Base-by-base conservation (phyloP, 2,797 vertebrate genomes). In the Spea hammondii region DNA sequence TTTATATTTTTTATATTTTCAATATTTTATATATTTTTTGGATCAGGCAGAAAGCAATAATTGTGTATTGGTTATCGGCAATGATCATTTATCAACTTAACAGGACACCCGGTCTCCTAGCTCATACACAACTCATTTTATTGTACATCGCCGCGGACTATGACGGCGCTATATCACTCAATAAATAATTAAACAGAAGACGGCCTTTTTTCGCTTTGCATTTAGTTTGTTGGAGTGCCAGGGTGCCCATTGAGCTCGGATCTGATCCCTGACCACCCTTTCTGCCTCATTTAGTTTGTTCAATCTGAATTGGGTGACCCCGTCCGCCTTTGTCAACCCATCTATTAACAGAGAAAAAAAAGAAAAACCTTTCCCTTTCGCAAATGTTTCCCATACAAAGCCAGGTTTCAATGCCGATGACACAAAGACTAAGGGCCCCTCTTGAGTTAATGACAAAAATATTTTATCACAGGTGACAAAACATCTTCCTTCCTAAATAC, bases 401-500 rank as follows among this genome's bases (percentile, higher is more conserved):
- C 14, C 51, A 77, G 64, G 48, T 77, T 70, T 77, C 54, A 50
- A 11, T 66, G 53, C 8, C 54, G 44, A 32, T 32, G 44, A 7
- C 55, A 77, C 74, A 77, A 77, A 81, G 55, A 75, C 72, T n/a
- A 44, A 55, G 49, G 65, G 55, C 75, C 71, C 74, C 74, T 82
- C 79, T 82, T 82, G 79, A 82, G 74, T 82, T 82, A 82, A 82
- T 76, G 69, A 81, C 49, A 66, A 70, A 73, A 82, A 77, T 75
- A 82, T 82, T 82, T 77, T 73, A 65, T 53, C 70, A 82, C 74
- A 77, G 79, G 79, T 82, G 74, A 82, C 79, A 82, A 72, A 81
- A 82, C 75, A 82, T 77, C 69, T 82, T 73, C 64, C 72, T 77
- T 70, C 13, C 32, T 77, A 77, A 73, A 77, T 73, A 64, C 70